Percentiles rank a stretch among this genome's conserved stretches.
These are phyloP conservation scores for Diplazon laetatorius DNA, from an alignment of 2,888 invertebrate genomes.

Conservation along the genomic window DNA sequence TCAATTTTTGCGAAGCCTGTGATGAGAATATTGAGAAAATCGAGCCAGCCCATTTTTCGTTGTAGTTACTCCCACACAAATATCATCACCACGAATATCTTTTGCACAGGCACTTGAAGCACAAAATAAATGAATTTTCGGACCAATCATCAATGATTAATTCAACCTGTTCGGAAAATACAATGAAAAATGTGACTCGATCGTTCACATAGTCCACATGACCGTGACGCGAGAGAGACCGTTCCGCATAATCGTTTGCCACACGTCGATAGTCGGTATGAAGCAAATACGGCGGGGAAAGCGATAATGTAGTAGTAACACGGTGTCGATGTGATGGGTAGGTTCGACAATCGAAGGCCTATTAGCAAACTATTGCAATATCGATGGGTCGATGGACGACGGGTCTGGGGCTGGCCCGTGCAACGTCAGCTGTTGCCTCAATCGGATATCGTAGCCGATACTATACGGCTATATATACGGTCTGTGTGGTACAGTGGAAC, in stretches of 20 bases:
- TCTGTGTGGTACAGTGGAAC: conserved; percentile 28
- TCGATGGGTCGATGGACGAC: conserved; percentile 73
- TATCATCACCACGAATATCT: too few relatives aligned
- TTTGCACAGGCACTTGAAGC: neutral
- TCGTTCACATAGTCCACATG: conserved; percentile 19
- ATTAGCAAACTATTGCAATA: conserved; percentile 78
- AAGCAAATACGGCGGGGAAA: conserved; percentile 31
- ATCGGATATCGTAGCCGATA: conserved; percentile 56
- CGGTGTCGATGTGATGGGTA: conserved; percentile 28
- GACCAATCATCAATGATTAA: conserved; percentile 16
- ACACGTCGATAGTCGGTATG: conserved; percentile 6
- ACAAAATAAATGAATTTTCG: conserved; percentile 28
- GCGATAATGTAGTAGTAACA: conserved; percentile 30
- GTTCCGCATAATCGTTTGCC: conserved; percentile 31
- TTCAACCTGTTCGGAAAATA: neutral
- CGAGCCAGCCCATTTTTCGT: neutral
- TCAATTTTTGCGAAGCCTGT: too few relatives aligned
- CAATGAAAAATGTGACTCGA: conserved; percentile 28
- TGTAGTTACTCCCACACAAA: neutral
- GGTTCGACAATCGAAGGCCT: conserved; percentile 73
- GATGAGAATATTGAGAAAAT: neutral
- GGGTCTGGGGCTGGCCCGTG: conserved; percentile 67
- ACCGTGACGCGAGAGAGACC: conserved; percentile 22
- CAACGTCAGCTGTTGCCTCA: conserved; percentile 76
- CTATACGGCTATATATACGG: conserved; percentile 44